Base-by-base conservation (phyloP, 2,888 invertebrate species). In the Hanleya hanleyi region DNA sequence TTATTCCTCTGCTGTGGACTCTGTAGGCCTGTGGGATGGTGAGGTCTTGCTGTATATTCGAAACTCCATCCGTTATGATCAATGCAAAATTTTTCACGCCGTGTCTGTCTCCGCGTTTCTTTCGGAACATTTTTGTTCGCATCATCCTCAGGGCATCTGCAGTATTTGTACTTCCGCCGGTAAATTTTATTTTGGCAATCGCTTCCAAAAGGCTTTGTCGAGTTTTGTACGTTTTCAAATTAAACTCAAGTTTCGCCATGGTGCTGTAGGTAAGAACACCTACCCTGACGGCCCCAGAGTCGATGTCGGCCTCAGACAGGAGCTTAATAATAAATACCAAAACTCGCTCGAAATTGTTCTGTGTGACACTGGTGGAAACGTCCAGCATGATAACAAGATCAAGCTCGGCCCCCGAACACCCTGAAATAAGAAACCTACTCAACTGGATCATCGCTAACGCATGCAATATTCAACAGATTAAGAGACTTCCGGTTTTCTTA, bases 1-100 rank as follows among this genome's bases (percentile, higher is more conserved):
- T 76, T 26, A 86, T 83, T n/a, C 80, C 81, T 26, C 72, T 76
- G 22, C 67, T 70, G 22, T 81, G 75, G 29, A 85, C 81, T 32
- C 71, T 32, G 38, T 81, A 78, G 9, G 88, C 85, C 69, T 86
- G 84, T 1, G 82, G 83, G 29, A 84, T 69, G 3, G 86, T 87
- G 62, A 74, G 72, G 35, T 83, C 77, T 1, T 80, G 78, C 62
- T 88, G 83, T 51, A 88, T 86, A 76, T 88, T 88, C 15, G 87
- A 87, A 18, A 84, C 83, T 15, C 89, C 89, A 36, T 79, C 81
- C 29, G 81, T 79, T 61, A 81, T 66, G 57, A 81, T 26, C 41
- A 81, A 51, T n/a, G 71, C 77, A 33, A 74, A 41, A 67, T 79
- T 78, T 0, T 68, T 71, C 0, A 70, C 69, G 33, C 37, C 61